A percentile compares a stretch with the other conserved stretches of the same genome.
Conservation (phyloP, 1,140 invertebrate species). For the Tetranychus cinnabarinus region DNA sequence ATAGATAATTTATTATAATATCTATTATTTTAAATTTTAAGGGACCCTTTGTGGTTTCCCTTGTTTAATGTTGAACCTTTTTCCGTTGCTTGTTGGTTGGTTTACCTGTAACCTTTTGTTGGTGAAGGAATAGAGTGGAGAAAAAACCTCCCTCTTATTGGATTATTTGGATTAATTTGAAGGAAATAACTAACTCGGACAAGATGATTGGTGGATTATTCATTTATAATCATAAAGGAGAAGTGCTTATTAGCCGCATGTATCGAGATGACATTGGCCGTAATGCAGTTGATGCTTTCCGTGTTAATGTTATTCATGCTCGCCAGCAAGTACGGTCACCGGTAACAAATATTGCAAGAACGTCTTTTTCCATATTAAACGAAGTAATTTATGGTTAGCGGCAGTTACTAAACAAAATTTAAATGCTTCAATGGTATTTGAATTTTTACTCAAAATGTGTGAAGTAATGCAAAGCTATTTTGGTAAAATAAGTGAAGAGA, state of each 20-base stretch:
- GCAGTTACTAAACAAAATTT: conserved; percentile 99
- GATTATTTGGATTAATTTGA: too few species aligned
- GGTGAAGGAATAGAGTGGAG: too few species aligned
- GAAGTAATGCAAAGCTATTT: conserved; percentile 99
- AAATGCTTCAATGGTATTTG: conserved; percentile 99
- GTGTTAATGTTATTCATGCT: conserved; percentile 98
- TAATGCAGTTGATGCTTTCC: conserved; percentile 96
- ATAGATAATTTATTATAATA: too few species aligned
- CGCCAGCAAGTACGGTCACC: conserved; percentile 94
- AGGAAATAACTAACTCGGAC: neutral
- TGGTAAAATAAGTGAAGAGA: conserved; percentile 98
- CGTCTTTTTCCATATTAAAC: conserved; percentile 98
- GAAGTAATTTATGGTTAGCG: conserved; percentile 95
- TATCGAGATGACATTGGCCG: conserved; percentile 97
- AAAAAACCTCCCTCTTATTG: too few species aligned
- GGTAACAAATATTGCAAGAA: conserved; percentile 95
- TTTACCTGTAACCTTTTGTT: too few species aligned
- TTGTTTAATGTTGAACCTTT: too few species aligned
- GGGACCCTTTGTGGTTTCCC: too few species aligned
- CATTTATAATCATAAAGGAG: conserved; percentile 99
- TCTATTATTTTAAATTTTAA: too few species aligned
- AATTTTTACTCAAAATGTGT: conserved; percentile 95
- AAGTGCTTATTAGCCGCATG: conserved; percentile 98
- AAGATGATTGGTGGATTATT: conserved; percentile 97
- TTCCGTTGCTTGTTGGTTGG: too few species aligned